These are phyloP conservation scores for Stomorhina lunata DNA, from an alignment of 2,888 invertebrate genomes.

Conservation along the genomic window DNA sequence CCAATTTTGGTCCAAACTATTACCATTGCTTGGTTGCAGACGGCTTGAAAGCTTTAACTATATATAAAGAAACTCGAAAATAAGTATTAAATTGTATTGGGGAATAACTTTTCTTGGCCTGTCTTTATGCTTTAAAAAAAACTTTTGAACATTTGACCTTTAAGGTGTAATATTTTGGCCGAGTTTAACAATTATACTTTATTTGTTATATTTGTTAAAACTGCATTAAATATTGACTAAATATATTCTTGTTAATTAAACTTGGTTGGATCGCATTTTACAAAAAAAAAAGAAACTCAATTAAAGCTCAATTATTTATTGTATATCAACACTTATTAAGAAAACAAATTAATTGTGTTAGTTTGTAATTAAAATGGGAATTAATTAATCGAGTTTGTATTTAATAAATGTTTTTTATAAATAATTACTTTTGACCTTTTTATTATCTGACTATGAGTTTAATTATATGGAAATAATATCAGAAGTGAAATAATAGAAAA, in stretches of 20 bases:
- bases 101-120: too few species aligned
- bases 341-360: not conserved
- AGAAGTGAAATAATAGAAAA: too few species aligned
- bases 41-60: too few species aligned
- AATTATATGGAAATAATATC: not conserved
- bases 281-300: not conserved
- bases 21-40: too few species aligned
- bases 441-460: not conserved
- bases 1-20: too few species aligned
- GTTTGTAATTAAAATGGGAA: not conserved
- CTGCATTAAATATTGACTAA: not conserved
- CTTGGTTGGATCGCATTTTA: not conserved
- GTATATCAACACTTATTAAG: not conserved
- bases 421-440: constrained; percentile 4
- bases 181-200: too few species aligned
- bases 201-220: too few species aligned
- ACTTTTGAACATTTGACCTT: too few species aligned
- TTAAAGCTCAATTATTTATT: not conserved
- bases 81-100: too few species aligned
- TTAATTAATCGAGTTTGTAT: not conserved
- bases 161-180: too few species aligned
- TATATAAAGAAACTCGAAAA: too few species aligned
- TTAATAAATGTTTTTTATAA: not conserved
- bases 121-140: too few species aligned
- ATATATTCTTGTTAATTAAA: not conserved